Base-by-base conservation (phyloP, 2,888 invertebrate genomes). In the Cantharis rufa region DNA sequence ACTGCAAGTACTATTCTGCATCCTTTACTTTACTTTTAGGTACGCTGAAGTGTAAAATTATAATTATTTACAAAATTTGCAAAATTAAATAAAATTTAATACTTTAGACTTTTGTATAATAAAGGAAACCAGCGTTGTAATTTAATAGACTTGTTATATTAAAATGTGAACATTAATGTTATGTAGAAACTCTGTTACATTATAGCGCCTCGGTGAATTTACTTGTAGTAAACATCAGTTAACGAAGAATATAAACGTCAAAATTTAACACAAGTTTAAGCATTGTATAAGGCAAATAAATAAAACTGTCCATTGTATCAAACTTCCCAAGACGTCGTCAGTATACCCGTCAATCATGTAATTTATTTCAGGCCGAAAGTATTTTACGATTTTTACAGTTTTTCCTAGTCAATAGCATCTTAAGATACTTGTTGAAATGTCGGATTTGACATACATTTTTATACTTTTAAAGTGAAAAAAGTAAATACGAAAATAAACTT, bases 311-410 rank as follows among this genome's bases (percentile, higher is more conserved):
- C 71, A 69, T 76, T 72, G 70, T 77, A 78, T 81, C 81, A 81
- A 79, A 80, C 62, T 62, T 77, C 72, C 78, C 71, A 80, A 80
- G 74, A 70, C 78, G 76, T 76, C 78, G 77, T 72, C 75, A 76
- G 62, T 78, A 77, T 80, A 78, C 71, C 78, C 77, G 81, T 81
- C 81, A 80, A 80, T 81, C 81, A 78, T 78, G 80, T 80, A 76
- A 80, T 78, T 76, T 80, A 77, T 77, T 75, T 77, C 28, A 69
- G 72, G 71, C 78, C 71, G 74, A 72, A 68, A 74, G 73, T 69
- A 69, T 72, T 75, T 75, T 69, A 72, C 73, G 78, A 74, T 69
- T 74, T 72, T 74, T 70, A 74, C 66, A 76, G 73, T 71, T 72
- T 71, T 72, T 78, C 62, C 62, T 70, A 61, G 75, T 64, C 70